Evolutionary conservation across 2,888 invertebrate genomes (phyloP), one percentile per base, ranked within the genome.

Genomic region (Agrotis exclamationis): DNA sequence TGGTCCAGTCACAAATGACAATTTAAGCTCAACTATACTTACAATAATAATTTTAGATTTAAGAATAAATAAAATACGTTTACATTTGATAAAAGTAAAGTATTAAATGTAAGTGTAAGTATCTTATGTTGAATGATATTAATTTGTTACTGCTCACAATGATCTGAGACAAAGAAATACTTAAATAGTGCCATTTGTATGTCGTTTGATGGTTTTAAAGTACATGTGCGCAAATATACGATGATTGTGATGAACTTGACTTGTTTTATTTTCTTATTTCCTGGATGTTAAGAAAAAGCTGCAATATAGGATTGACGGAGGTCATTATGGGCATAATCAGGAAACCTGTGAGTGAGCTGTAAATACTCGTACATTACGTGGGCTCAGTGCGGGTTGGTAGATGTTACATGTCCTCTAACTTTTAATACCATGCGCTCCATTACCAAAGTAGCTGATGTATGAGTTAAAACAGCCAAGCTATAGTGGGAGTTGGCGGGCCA

Each of bases 101-200:
- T 44, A 39, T 20, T 57, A 14, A 50, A 70, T 65, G 22, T 77
- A 66, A 63, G 53, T 13, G 50, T n/a, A n/a, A n/a, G n/a, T 18
- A 51, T n/a, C 4, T 47, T 63, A n/a, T 57, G 7, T 33, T 59
- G 22, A 6, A 50, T 44, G n/a, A 24, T 47, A 47, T 20, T n/a
- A 47, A 39, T n/a, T 57, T 47, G 33, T 47, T 53, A 24, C 24
- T 62, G 16, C 44, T 56, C 64, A 71, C 16, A 74, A 44, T 67
- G 50, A 50, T 59, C 44, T 57, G 68, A 66, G 28, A 80, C 45
- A 33, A 71, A 62, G 13, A 44, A 57, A 69, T 79, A 72, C 63
- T 75, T 82, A 22, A 64, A 44, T 24, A 76, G 74, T 82, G 83
- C 75, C 79, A 84, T 84, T 82, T 77, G 59, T 80, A 47, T 44